Base-by-base conservation (phyloP, 2,797 vertebrate species). In the Octomys mimax region DNA sequence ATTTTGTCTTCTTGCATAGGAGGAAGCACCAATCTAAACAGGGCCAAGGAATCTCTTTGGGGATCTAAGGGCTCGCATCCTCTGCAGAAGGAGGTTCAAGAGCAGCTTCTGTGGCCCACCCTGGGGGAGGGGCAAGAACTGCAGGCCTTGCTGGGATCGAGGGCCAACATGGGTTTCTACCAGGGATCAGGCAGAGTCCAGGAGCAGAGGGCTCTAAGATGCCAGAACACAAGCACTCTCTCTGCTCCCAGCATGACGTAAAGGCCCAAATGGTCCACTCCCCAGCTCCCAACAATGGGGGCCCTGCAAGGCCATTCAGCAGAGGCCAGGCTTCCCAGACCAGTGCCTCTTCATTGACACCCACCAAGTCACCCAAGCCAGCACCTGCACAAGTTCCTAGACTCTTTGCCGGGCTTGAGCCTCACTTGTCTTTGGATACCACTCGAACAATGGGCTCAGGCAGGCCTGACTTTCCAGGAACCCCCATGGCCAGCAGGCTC, bases 401-500 rank as follows among this genome's bases (percentile, higher is more conserved):
- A 89, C 33, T 36, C 75, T 62, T 95, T 86, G 57, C 61, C 31
- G 22, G 68, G 33, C 46, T 12, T 57, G 11, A 16, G n/a, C 64
- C 52, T 80, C 13, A 0, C 3, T 11, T 28, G 10, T 36, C 62
- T 96, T 77, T 46, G 54, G 49, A 16, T 4, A 8, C 18, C 52
- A 61, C 7, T 8, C 1, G 39, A 39, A 28, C 54, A 31, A 78
- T 28, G 57, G 77, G 49, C 75, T 81, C 2, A 0, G 64, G 52
- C 59, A 88, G 79, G 46, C 78, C 1, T 82, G 79, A 83, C 89
- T 87, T 95, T 85, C 73, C 19, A 33, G 89, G 92, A 91, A 92
- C 33, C 11, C 52, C 33, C 64, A 57, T 18, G 77, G 52, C 22
- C 80, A 82, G 89, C 95, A 94, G 75, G 64, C 59, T 92, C 52